Conservation (phyloP, 2,113 vertebrate genomes). For the Amphilophus citrinellus region DNA sequence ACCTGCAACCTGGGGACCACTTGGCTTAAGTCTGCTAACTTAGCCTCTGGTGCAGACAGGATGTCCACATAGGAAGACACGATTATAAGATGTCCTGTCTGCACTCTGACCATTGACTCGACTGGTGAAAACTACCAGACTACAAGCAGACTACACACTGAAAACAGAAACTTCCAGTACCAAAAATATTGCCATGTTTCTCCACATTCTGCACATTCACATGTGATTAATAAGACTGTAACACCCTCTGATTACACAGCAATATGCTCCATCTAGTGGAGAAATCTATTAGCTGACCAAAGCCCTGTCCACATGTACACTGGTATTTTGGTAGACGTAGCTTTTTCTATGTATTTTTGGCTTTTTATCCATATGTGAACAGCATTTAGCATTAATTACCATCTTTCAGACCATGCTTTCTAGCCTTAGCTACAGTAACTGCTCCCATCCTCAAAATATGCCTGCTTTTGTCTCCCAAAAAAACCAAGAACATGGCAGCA, state of each 20-base stretch:
- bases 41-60: not conserved
- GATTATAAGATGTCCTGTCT: not conserved
- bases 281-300: no score
- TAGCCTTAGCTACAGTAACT: no score
- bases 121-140: not conserved
- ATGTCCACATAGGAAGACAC: not conserved
- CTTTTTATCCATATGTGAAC: no score
- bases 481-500: no score
- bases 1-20: not conserved
- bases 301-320: no score
- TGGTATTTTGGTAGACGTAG: no score
- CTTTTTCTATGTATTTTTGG: no score
- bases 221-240: not conserved
- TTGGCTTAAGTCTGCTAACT: not conserved
- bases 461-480: no score
- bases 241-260: not conserved
- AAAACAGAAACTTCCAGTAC: not conserved
- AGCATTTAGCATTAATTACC: no score
- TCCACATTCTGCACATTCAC: not conserved
- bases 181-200: not conserved
- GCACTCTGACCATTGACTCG: not conserved
- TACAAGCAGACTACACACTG: not conserved
- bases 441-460: no score
- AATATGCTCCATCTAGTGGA: not conserved
- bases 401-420: no score